These are phyloP conservation scores for Lucilia sericata DNA, from an alignment of 1,140 invertebrate genomes.

Conservation along the genomic window DNA sequence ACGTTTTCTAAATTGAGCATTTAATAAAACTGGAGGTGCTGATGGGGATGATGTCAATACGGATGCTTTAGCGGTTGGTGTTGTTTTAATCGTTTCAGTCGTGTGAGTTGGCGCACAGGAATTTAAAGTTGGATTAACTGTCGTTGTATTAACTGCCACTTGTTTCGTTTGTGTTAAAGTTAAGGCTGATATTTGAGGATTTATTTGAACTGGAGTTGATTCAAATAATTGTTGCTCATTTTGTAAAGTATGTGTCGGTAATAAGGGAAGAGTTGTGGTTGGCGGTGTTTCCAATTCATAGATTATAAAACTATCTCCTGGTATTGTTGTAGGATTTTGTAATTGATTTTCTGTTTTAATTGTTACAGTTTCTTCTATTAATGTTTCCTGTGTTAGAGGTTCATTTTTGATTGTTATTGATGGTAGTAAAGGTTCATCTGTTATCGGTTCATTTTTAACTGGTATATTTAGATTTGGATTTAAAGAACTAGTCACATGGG, in stretches of 20 bases:
- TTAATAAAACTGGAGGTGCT: constrained; percentile 3
- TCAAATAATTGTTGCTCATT: neutral
- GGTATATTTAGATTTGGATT: neutral
- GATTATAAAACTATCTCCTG: neutral
- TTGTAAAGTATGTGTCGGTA: too few relatives aligned
- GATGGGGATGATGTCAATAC: neutral
- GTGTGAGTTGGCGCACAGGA: neutral
- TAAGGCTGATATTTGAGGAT: neutral
- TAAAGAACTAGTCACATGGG: neutral
- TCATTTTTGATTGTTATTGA: neutral
- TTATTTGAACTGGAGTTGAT: neutral
- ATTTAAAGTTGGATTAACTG: neutral
- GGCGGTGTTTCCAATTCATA: constrained; percentile 3
- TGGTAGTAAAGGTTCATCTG: neutral
- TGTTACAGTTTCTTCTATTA: neutral
- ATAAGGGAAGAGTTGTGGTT: neutral
- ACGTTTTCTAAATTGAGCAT: neutral
- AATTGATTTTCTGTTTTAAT: neutral
- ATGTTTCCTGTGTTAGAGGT: neutral
- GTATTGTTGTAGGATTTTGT: neutral
- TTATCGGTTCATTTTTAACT: neutral
- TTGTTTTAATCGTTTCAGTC: neutral
- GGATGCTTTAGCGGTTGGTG: neutral
- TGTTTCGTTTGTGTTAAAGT: neutral
- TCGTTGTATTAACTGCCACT: neutral